phyloP scores from a whole-genome alignment of 2,888 invertebrate species.

The Mayetiola destructor region DNA sequence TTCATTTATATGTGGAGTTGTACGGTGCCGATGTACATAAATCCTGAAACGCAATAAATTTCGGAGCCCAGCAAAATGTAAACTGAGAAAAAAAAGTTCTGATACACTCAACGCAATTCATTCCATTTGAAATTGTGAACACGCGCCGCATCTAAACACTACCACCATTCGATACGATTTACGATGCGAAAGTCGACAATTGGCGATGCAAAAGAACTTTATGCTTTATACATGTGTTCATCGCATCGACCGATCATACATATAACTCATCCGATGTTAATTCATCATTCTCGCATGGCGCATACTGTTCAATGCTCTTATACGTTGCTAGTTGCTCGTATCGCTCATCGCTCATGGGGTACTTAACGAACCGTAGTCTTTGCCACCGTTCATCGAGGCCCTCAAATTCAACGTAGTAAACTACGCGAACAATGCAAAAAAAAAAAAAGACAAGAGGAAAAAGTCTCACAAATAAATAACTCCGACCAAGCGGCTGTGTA shows the following conservation, averaged over 20 bases:
- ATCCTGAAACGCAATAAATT: conserved; percentile 6
- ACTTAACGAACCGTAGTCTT: conserved; percentile 17
- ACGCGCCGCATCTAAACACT: neutral
- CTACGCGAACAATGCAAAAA: neutral
- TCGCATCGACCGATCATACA: conserved; percentile 11
- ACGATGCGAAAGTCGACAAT: conserved; percentile 5
- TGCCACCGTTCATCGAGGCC: conserved; percentile 7
- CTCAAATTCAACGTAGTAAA: neutral
- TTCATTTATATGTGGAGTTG: too few species aligned
- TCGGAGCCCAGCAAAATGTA: neutral
- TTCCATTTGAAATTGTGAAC: neutral
- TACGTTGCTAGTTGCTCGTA: neutral
- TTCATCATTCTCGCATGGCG: conserved; percentile 15
- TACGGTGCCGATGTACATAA: conserved; percentile 11
- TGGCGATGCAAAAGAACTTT: too few species aligned
- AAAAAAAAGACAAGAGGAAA: too few species aligned
- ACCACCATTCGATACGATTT: conserved; percentile 7
- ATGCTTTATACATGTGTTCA: conserved; percentile 9
- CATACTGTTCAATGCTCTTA: conserved; percentile 5
- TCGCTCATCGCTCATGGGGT: neutral
- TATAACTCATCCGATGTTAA: conserved; percentile 10
- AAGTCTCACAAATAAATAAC: conserved; percentile 15
- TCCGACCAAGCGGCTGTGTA: conserved; percentile 2
- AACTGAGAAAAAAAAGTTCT: neutral
- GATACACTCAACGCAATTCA: neutral